Conservation (phyloP, 2,888 invertebrate species). For the Sepiola atlantica region DNA sequence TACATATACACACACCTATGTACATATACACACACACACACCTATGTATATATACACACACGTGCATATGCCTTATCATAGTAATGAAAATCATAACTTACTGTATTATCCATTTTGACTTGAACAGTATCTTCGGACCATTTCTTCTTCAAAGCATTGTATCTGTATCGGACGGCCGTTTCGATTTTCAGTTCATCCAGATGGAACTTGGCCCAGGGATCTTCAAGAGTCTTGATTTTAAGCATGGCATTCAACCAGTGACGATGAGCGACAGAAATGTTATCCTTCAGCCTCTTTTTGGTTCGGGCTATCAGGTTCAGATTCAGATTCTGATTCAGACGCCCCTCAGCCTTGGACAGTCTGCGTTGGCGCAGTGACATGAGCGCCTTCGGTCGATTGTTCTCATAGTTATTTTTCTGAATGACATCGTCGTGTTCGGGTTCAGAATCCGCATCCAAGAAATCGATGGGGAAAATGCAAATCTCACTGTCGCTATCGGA, state of each 20-base stretch:
- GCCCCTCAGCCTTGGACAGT: slow-evolving; percentile 59
- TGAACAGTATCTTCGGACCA: slow-evolving; percentile 77
- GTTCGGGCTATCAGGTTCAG: slow-evolving; percentile 25
- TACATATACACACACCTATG: too few species aligned
- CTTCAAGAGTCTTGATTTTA: slow-evolving; percentile 70
- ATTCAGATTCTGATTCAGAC: background rate
- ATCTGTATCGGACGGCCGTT: slow-evolving; percentile 76
- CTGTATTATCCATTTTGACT: slow-evolving; percentile 77
- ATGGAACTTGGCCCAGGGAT: slow-evolving; percentile 77
- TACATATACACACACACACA: too few species aligned
- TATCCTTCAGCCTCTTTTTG: slow-evolving; percentile 38
- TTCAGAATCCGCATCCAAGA: slow-evolving; percentile 51
- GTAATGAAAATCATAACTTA: slow-evolving; percentile 52
- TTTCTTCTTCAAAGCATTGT: slow-evolving; percentile 76
- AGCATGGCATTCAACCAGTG: slow-evolving; percentile 68
- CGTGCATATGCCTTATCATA: background rate
- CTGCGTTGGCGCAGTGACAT: slow-evolving; percentile 67
- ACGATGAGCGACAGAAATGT: slow-evolving; percentile 47
- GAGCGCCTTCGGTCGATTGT: slow-evolving; percentile 56
- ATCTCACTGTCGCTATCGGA: slow-evolving; percentile 62
- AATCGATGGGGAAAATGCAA: slow-evolving; percentile 63
- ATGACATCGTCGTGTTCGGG: slow-evolving; percentile 50
- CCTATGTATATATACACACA: too few species aligned
- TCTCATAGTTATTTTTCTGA: slow-evolving; percentile 49
- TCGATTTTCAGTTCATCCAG: slow-evolving; percentile 76